Evolutionary conservation across 2,888 invertebrate species (phyloP), one percentile per base, ranked within the genome.

Genomic region (Pycnomerus fuliginosus): DNA sequence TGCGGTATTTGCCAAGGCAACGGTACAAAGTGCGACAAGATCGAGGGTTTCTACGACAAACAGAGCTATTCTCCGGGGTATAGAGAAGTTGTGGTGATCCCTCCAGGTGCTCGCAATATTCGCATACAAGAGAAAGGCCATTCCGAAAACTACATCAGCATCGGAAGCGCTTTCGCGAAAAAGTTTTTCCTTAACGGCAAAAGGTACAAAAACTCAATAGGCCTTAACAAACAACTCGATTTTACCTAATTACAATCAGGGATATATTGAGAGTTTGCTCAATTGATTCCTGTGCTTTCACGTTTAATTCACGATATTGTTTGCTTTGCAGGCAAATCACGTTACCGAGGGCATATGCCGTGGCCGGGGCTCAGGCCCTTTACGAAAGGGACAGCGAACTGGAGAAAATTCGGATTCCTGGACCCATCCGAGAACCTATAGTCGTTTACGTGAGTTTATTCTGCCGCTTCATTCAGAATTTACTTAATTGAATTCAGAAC

Each of bases 1-100:
- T 93, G 93, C 67, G 92, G 93, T 3, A 77, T 90, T 34, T 93
- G 93, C 65, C 87, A 87, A 57, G 93, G 93, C 3, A 83, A 85
- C 65, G 90, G 90, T 5, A 83, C 85, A 10, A 84, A 83, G 46
- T 93, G 93, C 69, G 83, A 83, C 60, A 85, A 84, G 16, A 80
- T 83, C 42, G 76, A 79, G 48, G 81, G 79, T 8, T 65, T 75
- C 44, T 83, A 77, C 63, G 74, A 65, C 24, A 73, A 75, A 52
- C 73, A 73, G 8, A 71, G 74, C 49, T 52, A 72, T 31, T 55
- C 70, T 16, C 72, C 76, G 1, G 80, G 79, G 23, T 78, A 79
- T 51, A 76, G 78, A 61, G 80, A 81, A 71, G 78, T 80, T 70
- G 86, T 80, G 57, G 82, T 76, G 61, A 84, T 93, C 61, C 92